Conservation (phyloP, 2,113 vertebrate genomes). For the Arenaria interpres region DNA sequence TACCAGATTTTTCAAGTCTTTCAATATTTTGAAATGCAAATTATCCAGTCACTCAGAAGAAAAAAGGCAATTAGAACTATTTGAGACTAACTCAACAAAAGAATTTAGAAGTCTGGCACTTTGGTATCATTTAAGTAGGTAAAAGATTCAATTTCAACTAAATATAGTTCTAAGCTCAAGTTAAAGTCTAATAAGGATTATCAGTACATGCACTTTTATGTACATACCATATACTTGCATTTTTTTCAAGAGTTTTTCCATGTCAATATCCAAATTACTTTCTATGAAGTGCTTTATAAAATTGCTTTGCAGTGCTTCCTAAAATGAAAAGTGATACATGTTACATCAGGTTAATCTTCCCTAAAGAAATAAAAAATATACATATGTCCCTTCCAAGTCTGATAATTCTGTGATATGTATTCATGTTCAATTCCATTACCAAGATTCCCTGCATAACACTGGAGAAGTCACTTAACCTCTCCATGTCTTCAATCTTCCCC, state of each 20-base stretch:
- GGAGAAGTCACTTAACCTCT: background rate
- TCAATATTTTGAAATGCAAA: background rate
- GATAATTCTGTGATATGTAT: background rate
- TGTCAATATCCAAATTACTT: constrained; percentile 65
- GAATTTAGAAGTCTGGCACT: background rate
- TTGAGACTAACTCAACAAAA: background rate
- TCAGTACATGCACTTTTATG: background rate
- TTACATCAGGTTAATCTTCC: background rate
- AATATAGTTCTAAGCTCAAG: background rate
- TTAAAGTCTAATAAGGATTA: background rate
- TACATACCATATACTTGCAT: constrained; percentile 67
- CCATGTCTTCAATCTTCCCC: background rate
- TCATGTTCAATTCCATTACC: background rate
- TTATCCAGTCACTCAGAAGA: background rate
- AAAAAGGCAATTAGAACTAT: background rate
- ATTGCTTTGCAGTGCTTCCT: constrained; percentile 67
- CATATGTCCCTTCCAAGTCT: too few species aligned
- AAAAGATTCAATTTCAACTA: background rate
- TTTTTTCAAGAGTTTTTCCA: constrained; percentile 34
- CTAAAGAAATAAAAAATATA: background rate
- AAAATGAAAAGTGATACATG: background rate
- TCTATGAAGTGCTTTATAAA: constrained; percentile 74
- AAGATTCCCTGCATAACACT: background rate
- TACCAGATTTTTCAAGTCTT: background rate
- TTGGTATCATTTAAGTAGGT: background rate